Conservation (phyloP, 2,113 vertebrate genomes). For the Sigmodon hispidus region DNA sequence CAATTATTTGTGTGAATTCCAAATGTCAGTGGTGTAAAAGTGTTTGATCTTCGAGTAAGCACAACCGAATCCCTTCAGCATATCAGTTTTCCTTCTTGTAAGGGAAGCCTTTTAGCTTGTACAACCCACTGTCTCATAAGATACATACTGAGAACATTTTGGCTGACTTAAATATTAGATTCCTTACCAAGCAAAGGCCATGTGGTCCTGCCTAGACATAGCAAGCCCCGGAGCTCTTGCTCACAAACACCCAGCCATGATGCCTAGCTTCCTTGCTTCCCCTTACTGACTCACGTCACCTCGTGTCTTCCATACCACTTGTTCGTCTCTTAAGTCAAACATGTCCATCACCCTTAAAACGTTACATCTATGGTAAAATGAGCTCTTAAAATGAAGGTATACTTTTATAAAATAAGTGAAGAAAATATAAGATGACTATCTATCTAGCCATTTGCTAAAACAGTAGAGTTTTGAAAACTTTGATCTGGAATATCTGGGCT, state of each 20-base stretch:
- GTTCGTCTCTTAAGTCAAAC: neutral
- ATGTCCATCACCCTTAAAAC: neutral
- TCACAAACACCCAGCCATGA: neutral
- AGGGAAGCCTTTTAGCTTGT: neutral
- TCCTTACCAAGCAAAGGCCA: neutral
- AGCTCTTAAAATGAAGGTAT: neutral
- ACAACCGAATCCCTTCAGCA: neutral
- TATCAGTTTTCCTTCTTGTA: neutral
- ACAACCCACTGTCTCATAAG: constrained; percentile 12
- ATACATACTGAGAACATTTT: neutral
- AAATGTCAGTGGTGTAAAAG: constrained; percentile 1
- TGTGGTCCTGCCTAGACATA: neutral
- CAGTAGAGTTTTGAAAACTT: constrained; percentile 5
- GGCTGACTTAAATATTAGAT: neutral
- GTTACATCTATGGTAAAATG: neutral
- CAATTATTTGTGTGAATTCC: neutral
- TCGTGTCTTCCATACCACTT: rapidly evolving
- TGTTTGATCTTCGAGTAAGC: constrained; percentile 11
- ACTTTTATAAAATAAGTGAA: constrained; percentile 16
- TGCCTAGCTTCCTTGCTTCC: neutral
- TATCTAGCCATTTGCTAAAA: constrained; percentile 1
- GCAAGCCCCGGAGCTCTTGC: neutral
- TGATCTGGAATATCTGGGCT: neutral
- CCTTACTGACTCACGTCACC: neutral
- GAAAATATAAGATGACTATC: too few relatives aligned